A percentile compares a stretch with the other conserved stretches of the same genome.
Conservation (phyloP, 2,797 vertebrate species). For the Clarias platycephalus region DNA sequence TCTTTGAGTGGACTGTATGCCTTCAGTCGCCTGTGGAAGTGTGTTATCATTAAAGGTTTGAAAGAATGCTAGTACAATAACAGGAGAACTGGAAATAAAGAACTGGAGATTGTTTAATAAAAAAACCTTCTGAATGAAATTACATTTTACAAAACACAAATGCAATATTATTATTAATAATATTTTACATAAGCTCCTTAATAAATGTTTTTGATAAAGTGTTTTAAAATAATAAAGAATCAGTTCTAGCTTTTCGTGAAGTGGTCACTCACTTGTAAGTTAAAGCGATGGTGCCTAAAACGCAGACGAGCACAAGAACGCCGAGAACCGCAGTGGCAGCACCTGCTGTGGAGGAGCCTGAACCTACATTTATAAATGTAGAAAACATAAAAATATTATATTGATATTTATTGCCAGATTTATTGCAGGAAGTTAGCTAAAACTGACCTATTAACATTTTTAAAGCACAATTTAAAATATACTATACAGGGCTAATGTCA, state of each 20-base stretch:
- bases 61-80: background rate
- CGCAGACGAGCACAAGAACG: constrained; percentile 71
- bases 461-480: background rate
- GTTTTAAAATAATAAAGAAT: background rate
- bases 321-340: constrained; percentile 73
- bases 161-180: background rate
- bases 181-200: background rate
- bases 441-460: background rate
- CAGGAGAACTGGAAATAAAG: too few species aligned
- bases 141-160: too few species aligned
- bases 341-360: constrained; percentile 66
- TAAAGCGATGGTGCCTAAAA: constrained; percentile 74
- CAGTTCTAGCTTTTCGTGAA: background rate
- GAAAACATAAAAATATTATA: background rate
- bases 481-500: too few species aligned
- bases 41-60: background rate
- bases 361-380: constrained; percentile 56
- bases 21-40: constrained; percentile 72
- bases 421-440: background rate
- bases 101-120: too few species aligned
- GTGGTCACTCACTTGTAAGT: constrained; percentile 79
- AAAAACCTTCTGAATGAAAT: background rate
- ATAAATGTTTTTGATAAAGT: background rate
- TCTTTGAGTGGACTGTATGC: constrained; percentile 75
- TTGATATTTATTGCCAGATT: background rate